phyloP scores from a whole-genome alignment of 1,140 invertebrate species.

The Cyclargus thomasi region DNA sequence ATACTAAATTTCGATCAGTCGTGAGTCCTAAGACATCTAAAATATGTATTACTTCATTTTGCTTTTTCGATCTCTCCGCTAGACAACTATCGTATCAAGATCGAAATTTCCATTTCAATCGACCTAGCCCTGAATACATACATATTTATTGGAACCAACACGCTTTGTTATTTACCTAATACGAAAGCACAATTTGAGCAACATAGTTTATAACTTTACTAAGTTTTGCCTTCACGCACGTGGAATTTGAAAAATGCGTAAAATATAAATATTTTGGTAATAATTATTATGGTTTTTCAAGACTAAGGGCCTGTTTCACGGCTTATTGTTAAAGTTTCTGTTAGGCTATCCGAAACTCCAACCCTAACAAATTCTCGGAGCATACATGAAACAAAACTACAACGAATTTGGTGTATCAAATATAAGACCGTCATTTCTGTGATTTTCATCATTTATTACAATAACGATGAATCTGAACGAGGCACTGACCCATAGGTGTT shows the following conservation, averaged over 20 bases:
- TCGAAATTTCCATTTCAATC: constrained; percentile 13
- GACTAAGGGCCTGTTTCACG: no score
- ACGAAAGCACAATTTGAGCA: not conserved
- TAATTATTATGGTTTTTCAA: no score
- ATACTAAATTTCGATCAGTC: no score
- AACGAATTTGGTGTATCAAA: not conserved
- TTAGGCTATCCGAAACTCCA: no score
- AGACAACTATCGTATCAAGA: not conserved
- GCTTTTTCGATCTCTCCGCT: not conserved
- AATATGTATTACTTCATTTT: no score
- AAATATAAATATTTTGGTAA: no score
- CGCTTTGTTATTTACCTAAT: not conserved
- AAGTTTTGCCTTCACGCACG: no score
- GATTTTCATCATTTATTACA: not conserved
- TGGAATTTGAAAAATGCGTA: no score
- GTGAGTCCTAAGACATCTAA: no score
- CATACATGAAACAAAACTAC: not conserved
- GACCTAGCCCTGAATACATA: constrained; percentile 2
- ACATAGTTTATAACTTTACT: not conserved
- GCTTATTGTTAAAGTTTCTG: no score
- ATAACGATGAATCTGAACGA: not conserved
- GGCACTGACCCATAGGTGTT: not conserved
- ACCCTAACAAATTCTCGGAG: no score
- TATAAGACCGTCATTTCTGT: not conserved
- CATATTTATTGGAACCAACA: not conserved